Conservation (phyloP, 1,140 invertebrate genomes). For the Brachionus angularis region DNA sequence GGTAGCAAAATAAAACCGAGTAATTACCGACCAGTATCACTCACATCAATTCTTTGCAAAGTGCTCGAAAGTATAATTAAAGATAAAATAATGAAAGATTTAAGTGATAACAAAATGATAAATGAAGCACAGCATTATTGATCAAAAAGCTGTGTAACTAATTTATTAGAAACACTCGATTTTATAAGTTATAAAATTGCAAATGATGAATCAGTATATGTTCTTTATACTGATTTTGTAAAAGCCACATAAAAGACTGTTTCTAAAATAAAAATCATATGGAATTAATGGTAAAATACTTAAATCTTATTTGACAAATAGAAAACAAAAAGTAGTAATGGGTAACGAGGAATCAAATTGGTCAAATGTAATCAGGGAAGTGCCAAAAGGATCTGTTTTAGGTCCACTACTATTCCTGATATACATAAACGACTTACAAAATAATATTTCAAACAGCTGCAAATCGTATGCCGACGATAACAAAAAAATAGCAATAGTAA, state of each 20-base stretch:
- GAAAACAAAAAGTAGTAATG: conserved; percentile 43
- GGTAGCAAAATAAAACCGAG: neutral
- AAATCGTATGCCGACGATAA: too few relatives aligned
- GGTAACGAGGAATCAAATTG: conserved; percentile 19
- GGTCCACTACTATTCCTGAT: conserved; percentile 30
- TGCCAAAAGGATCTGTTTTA: conserved; percentile 46
- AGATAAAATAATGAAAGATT: neutral
- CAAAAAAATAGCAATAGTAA: too few relatives aligned
- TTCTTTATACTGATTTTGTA: conserved; percentile 43
- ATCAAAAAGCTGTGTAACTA: neutral
- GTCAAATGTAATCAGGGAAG: conserved; percentile 26
- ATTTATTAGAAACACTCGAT: conserved; percentile 9
- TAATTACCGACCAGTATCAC: conserved; percentile 38
- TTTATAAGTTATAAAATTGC: neutral
- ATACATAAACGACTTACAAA: too few relatives aligned
- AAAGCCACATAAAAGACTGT: conserved; percentile 44
- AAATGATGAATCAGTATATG: conserved; percentile 35
- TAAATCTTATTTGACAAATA: conserved; percentile 32
- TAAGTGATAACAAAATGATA: neutral
- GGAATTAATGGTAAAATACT: conserved; percentile 29
- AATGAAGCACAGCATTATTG: neutral
- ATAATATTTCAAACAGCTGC: too few relatives aligned
- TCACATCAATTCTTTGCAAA: conserved; percentile 25
- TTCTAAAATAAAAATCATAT: conserved; percentile 34
- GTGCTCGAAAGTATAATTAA: conserved; percentile 35